Conservation (phyloP, 2,113 vertebrate genomes). For the Hiodon tergisus region DNA sequence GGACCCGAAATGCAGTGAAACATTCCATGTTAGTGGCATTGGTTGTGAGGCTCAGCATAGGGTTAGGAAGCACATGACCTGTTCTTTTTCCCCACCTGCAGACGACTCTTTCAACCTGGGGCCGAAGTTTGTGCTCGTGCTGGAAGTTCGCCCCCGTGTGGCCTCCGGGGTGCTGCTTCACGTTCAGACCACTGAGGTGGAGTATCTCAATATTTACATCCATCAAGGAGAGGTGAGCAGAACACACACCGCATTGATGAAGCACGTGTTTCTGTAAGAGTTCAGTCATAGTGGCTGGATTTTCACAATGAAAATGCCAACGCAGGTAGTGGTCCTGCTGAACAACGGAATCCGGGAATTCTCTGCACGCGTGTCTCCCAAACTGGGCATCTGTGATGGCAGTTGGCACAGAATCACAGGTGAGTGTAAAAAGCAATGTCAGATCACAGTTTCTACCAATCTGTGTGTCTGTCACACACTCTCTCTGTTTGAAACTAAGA, state of each 20-base stretch:
- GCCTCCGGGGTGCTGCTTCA: slow-evolving; percentile 80
- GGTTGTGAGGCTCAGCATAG: slow-evolving; percentile 1
- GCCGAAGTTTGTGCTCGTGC: slow-evolving; percentile 75
- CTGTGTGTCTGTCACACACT: background rate
- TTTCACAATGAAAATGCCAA: background rate
- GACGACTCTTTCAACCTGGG: slow-evolving; percentile 83
- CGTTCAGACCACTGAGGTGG: slow-evolving; percentile 63
- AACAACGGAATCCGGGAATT: slow-evolving; percentile 76
- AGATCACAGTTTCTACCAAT: background rate
- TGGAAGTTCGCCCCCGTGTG: slow-evolving; percentile 87
- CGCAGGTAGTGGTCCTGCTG: slow-evolving; percentile 79
- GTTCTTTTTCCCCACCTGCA: slow-evolving; percentile 43
- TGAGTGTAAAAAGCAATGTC: slow-evolving; percentile 41
- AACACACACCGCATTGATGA: background rate
- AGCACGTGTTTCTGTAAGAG: background rate
- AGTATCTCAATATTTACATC: slow-evolving; percentile 78
- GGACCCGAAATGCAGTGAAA: background rate
- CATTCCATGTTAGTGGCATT: slow-evolving; percentile 17
- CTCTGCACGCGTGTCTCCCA: slow-evolving; percentile 73
- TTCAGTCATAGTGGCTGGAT: background rate
- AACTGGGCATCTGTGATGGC: slow-evolving; percentile 75
- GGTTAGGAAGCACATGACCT: background rate
- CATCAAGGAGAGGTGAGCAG: slow-evolving; percentile 72
- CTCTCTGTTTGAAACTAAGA: background rate
- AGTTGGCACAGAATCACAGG: slow-evolving; percentile 87